Conservation (phyloP, 1,140 invertebrate species). For the Acromyrmex charruanus region DNA sequence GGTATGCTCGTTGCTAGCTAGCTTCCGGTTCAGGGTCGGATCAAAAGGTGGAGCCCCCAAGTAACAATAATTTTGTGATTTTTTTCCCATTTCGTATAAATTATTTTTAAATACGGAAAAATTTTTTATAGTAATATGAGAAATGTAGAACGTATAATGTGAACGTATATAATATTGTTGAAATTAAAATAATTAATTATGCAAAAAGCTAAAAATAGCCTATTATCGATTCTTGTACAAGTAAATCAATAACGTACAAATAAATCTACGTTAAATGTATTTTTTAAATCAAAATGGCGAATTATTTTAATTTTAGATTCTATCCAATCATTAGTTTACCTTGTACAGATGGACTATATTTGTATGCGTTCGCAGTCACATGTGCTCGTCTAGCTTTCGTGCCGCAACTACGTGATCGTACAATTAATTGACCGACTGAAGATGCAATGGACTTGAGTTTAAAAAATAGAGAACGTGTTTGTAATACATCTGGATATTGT, state of each 20-base stretch:
- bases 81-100: not conserved
- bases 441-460: slow-evolving; percentile 61
- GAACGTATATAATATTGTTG: not conserved
- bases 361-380: not conserved
- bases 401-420: slow-evolving; percentile 69
- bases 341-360: not conserved
- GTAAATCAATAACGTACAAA: not conserved
- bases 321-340: not conserved
- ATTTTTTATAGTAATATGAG: not conserved
- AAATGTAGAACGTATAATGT: not conserved
- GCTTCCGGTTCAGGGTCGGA: slow-evolving; percentile 65
- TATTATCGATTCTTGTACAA: not conserved
- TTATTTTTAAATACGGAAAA: not conserved
- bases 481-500: slow-evolving; percentile 19
- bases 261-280: slow-evolving; percentile 7
- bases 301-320: not conserved
- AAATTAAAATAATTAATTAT: slow-evolving; percentile 7
- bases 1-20: slow-evolving; percentile 62
- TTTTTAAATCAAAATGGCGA: not conserved
- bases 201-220: not conserved
- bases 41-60: not conserved
- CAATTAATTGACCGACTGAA: slow-evolving; percentile 69
- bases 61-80: not conserved
- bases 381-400: not conserved
- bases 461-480: slow-evolving; percentile 70